Conservation (phyloP, 2,797 vertebrate species). For the Diceros bicornis region DNA sequence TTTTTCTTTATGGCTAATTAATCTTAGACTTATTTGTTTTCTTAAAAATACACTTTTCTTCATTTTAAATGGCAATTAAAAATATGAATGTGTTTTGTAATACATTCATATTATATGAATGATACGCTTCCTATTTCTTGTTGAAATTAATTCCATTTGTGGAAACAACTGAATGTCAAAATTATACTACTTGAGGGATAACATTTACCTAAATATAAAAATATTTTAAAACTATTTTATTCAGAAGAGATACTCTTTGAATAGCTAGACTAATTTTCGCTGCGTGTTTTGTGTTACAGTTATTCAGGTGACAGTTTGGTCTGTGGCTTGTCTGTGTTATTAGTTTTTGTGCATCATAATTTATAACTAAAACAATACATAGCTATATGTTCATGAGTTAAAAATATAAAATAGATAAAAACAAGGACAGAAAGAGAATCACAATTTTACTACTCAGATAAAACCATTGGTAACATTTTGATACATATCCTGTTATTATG, state of each 20-base stretch:
- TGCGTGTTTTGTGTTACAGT: neutral
- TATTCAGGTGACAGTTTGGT: neutral
- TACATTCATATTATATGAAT: neutral
- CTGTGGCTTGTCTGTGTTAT: neutral
- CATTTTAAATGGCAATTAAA: slow-evolving; percentile 53
- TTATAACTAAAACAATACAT: slow-evolving; percentile 19
- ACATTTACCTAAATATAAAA: slow-evolving; percentile 21
- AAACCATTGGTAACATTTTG: slow-evolving; percentile 30
- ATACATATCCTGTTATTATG: neutral
- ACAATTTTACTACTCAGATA: neutral
- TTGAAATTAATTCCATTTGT: slow-evolving; percentile 30
- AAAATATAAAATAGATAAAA: neutral
- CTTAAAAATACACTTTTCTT: slow-evolving; percentile 1
- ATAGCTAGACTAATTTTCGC: neutral
- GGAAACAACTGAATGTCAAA: slow-evolving; percentile 29
- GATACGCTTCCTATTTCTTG: neutral
- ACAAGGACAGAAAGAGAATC: neutral
- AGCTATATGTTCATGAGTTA: neutral
- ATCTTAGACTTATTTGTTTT: neutral
- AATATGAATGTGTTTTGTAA: neutral
- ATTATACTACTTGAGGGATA: neutral
- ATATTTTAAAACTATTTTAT: slow-evolving; percentile 33
- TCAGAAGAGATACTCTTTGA: neutral
- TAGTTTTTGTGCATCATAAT: neutral
- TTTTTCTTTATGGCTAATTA: slow-evolving; percentile 58